Evolutionary conservation across 2,888 invertebrate genomes (phyloP).

Genomic region (Drosophila gaucha): DNA sequence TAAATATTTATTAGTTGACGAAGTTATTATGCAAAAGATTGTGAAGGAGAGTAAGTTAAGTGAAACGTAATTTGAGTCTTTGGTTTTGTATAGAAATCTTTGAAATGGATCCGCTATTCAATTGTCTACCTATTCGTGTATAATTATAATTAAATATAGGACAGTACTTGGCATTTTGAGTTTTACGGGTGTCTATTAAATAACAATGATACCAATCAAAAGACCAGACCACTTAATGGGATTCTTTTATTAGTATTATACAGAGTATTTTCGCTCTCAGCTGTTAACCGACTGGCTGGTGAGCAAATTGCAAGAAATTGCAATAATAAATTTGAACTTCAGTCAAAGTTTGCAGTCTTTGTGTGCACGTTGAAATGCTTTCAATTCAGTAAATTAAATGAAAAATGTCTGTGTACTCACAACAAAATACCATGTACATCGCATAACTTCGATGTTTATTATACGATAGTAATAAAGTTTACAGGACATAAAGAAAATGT

Average conservation of each 20-base stretch:
- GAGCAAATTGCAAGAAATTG: conserved; percentile 29
- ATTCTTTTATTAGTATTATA: conserved; percentile 2
- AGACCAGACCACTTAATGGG: conserved; percentile 18
- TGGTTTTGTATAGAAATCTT: background rate
- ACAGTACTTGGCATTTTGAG: background rate
- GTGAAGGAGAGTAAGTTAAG: no score
- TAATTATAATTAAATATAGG: background rate
- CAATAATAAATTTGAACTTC: conserved; percentile 40
- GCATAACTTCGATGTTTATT: background rate
- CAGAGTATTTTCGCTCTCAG: conserved; percentile 23
- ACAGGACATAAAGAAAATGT: background rate
- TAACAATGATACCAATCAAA: conserved; percentile 9
- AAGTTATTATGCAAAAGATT: no score
- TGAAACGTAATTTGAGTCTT: no score
- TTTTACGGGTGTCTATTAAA: background rate
- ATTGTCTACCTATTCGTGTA: background rate
- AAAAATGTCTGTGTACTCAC: background rate
- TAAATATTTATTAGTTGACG: no score
- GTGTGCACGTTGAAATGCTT: conserved; percentile 34
- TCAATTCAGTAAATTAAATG: conserved; percentile 23
- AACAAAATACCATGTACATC: background rate
- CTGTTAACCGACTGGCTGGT: conserved; percentile 26
- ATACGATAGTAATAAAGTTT: no score
- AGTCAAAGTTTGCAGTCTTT: conserved; percentile 47
- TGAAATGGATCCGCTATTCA: background rate